Evolutionary conservation across 2,797 vertebrate species (phyloP).

Genomic region (Microctenopoma lineatum): DNA sequence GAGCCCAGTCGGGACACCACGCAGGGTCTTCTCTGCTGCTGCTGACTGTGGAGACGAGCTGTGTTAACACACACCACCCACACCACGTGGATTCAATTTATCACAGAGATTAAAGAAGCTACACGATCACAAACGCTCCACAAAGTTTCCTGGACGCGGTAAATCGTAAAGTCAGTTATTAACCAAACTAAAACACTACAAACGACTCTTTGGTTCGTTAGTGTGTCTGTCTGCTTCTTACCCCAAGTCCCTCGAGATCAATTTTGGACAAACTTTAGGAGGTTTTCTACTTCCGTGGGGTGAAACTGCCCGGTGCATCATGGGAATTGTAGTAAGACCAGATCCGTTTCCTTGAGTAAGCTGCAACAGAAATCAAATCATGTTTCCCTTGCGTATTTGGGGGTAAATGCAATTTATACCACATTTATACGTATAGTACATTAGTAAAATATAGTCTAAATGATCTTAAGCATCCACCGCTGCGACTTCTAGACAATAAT

Average conservation of each 20-base stretch:
- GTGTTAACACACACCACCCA: neutral
- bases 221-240: neutral
- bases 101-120: neutral
- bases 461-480: no score
- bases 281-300: slow-evolving; percentile 47
- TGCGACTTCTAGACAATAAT: no score
- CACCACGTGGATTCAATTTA: slow-evolving; percentile 59
- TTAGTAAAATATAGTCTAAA: no score
- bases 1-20: slow-evolving; percentile 23
- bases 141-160: neutral
- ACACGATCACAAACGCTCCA: neutral
- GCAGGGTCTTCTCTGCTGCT: neutral
- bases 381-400: neutral
- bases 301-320: slow-evolving; percentile 39
- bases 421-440: no score
- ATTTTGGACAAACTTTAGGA: neutral
- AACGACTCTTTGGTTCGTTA: rapidly evolving
- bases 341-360: no score
- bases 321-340: slow-evolving; percentile 66
- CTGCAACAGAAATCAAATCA: no score
- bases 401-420: neutral
- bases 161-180: no score
- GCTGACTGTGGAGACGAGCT: slow-evolving; percentile 8
- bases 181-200: no score
- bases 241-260: neutral